Percentiles rank a stretch among this genome's conserved stretches.
phyloP scores from a whole-genome alignment of 1,140 invertebrate species.

The Tribolium madens region DNA sequence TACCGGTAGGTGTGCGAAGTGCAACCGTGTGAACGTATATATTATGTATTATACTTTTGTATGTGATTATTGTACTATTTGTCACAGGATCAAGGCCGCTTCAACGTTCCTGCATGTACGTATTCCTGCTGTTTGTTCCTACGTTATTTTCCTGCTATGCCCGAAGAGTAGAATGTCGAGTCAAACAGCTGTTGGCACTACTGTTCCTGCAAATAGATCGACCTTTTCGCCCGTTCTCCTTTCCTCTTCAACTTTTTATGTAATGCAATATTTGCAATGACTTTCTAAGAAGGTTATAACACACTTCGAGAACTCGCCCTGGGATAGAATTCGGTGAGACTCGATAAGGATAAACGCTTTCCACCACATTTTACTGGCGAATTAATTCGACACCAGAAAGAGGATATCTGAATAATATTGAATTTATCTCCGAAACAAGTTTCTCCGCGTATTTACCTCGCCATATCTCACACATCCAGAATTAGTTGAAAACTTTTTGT shows the following conservation, averaged over 20 bases:
- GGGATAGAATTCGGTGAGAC: background rate
- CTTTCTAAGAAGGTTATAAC: conserved; percentile 32
- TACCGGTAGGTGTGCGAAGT: background rate
- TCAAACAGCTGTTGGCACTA: conserved; percentile 34
- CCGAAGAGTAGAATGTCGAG: background rate
- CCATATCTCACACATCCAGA: conserved; percentile 1
- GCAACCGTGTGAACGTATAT: background rate
- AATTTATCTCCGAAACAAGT: background rate
- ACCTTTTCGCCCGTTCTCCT: conserved; percentile 42
- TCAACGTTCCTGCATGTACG: background rate
- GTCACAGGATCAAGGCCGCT: conserved; percentile 23
- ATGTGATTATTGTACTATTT: conserved; percentile 29
- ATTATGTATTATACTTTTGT: background rate
- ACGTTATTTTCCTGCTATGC: background rate
- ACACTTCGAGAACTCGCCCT: background rate
- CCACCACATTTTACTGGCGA: background rate
- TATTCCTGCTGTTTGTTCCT: background rate
- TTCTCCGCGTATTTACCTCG: too few species aligned
- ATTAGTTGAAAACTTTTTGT: conserved; percentile 8
- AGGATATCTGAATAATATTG: background rate
- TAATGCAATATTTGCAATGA: conserved; percentile 36
- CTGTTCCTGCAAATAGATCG: conserved; percentile 44
- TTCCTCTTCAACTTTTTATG: conserved; percentile 23
- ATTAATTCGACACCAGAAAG: background rate
- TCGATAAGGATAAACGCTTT: conserved; percentile 1